Evolutionary conservation across 2,888 invertebrate genomes (phyloP).

Genomic region (Trilocha varians): DNA sequence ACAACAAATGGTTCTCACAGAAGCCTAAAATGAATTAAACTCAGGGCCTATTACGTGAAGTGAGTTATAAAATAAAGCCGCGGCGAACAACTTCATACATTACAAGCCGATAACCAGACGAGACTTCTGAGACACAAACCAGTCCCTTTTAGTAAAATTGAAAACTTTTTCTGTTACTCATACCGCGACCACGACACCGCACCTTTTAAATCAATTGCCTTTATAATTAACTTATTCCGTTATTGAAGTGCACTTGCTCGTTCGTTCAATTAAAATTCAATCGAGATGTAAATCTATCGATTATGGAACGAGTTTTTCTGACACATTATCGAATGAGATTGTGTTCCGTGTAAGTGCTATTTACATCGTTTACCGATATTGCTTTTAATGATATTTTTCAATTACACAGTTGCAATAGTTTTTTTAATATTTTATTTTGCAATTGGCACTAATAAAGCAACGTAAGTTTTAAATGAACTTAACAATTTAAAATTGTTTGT

Average conservation of each 20-base stretch:
- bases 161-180: constrained; percentile 74
- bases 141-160: constrained; percentile 75
- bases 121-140: constrained; percentile 74
- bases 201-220: constrained; percentile 72
- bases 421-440: no score
- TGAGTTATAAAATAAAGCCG: constrained; percentile 71
- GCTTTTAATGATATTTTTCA: constrained; percentile 22
- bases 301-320: constrained; percentile 53
- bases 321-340: constrained; percentile 43
- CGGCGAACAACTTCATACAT: constrained; percentile 70
- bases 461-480: no score
- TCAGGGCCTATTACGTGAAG: constrained; percentile 65
- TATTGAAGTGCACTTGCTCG: constrained; percentile 64
- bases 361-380: constrained; percentile 18
- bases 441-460: no score
- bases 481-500: no score
- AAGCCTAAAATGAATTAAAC: constrained; percentile 59
- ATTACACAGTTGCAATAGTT: constrained; percentile 14
- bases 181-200: constrained; percentile 63
- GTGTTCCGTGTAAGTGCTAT: constrained; percentile 33
- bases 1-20: constrained; percentile 37
- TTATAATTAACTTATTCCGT: constrained; percentile 69
- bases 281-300: constrained; percentile 61
- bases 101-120: constrained; percentile 73
- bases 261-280: constrained; percentile 65